Evolutionary conservation across 1,140 invertebrate species (phyloP), one percentile per base, ranked within the genome.

Genomic region (Chymomyza costata): DNA sequence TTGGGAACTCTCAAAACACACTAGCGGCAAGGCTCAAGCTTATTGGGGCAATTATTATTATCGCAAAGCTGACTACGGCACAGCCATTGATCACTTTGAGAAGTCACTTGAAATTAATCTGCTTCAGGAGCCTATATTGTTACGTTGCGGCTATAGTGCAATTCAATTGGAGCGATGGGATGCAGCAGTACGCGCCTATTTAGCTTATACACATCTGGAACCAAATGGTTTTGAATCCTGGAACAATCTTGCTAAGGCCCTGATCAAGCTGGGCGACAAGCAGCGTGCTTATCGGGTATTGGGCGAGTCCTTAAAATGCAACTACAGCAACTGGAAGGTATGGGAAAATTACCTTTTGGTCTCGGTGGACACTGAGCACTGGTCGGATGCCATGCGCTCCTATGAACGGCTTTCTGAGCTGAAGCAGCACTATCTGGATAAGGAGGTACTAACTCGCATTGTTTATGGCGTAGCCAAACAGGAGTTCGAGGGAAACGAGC

Each of bases 211-310:
- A 19, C 90, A 90, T 49, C 86, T 99, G 15, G 95, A 99, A 69
- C 91, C 92, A 31, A 93, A 94, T 87, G 93, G 93, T 57, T 98
- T 95, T 85, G 95, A 99, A 87, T 95, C 95, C 0, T 99, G 97
- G 97, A 99, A 98, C 86, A 99, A 99, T 87, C 87, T 99, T 40
- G 94, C 95, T 7, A 96, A 97, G 83, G 95, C 94, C 2, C 96
- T 98, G 67, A 92, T 97, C 5, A 93, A 95, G 69, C 86, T 94
- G 41, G 92, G 93, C 0, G 91, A 99, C 64, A 98, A 97, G 87
- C 73, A 88, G 7, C 89, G 93, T 58, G 97, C 96, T 0, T 94
- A 93, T 86, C 90, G 90, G 43, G 91, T 93, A 13, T 83, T 97
- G 0, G 91, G 93, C 63, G 97, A 99, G 86, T 94, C 97, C 0